phyloP scores from a whole-genome alignment of 2,888 invertebrate genomes.

The Cotesia congregata region DNA sequence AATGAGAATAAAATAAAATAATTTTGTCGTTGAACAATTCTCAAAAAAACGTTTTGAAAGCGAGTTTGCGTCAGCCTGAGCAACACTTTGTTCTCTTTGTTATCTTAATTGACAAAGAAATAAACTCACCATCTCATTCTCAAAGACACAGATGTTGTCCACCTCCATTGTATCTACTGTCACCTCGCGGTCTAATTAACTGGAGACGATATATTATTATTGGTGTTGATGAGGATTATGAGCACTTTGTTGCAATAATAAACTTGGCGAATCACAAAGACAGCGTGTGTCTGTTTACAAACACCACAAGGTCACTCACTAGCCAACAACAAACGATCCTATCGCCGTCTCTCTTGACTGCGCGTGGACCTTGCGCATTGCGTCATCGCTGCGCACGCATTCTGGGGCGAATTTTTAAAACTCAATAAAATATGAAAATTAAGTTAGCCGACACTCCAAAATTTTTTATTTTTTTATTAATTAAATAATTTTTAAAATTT shows the following conservation, averaged over 20 bases:
- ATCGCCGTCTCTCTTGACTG: neutral
- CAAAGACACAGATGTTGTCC: conserved; percentile 62
- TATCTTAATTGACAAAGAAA: conserved; percentile 6
- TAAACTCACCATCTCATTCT: conserved; percentile 65
- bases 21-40: no score
- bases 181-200: neutral
- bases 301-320: conserved; percentile 80
- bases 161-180: conserved; percentile 56
- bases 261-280: conserved; percentile 56
- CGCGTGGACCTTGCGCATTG: conserved; percentile 11
- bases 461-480: no score
- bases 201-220: neutral
- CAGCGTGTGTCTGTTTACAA: conserved; percentile 83
- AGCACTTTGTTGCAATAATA: conserved; percentile 26
- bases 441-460: no score
- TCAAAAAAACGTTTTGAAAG: no score
- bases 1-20: no score
- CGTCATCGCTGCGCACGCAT: conserved; percentile 43
- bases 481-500: no score
- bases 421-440: neutral
- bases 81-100: conserved; percentile 30
- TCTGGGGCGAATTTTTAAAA: conserved; percentile 31
- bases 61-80: conserved; percentile 41
- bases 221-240: neutral
- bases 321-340: neutral